A percentile compares a stretch with the other conserved stretches of the same genome.
Evolutionary conservation across 2,113 vertebrate genomes (phyloP).

Genomic region (Ageneiosus marmoratus): DNA sequence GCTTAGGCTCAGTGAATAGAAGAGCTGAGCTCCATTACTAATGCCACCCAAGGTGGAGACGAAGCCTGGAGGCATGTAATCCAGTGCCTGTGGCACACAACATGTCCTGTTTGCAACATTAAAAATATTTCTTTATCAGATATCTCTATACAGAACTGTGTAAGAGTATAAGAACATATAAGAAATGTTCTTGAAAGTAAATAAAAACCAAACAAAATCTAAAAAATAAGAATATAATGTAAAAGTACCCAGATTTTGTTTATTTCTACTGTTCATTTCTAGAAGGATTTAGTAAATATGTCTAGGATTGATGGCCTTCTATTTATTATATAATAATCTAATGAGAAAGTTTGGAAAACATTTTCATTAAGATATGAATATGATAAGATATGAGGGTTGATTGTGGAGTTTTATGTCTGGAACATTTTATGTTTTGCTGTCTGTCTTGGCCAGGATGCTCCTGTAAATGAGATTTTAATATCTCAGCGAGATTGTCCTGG

Average conservation of each 20-base stretch:
- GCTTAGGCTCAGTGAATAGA: conserved; percentile 26
- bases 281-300: background rate
- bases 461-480: no score
- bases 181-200: background rate
- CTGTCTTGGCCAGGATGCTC: no score
- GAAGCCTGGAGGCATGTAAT: conserved; percentile 54
- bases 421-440: no score
- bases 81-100: background rate
- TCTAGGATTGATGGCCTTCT: background rate
- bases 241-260: background rate
- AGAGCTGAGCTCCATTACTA: conserved; percentile 48
- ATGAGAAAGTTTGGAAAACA: background rate
- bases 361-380: background rate
- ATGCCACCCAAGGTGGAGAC: conserved; percentile 69
- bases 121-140: conserved; percentile 5
- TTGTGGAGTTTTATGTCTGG: no score
- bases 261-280: background rate
- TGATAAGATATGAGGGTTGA: no score
- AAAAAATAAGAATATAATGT: background rate
- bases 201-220: background rate
- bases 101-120: background rate
- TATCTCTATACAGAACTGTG: background rate
- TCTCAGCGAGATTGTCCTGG: no score
- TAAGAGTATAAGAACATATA: background rate
- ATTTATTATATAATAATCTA: background rate